Base-by-base conservation (phyloP, 2,797 vertebrate species). In the Poeciliopsis paucimaculata region DNA sequence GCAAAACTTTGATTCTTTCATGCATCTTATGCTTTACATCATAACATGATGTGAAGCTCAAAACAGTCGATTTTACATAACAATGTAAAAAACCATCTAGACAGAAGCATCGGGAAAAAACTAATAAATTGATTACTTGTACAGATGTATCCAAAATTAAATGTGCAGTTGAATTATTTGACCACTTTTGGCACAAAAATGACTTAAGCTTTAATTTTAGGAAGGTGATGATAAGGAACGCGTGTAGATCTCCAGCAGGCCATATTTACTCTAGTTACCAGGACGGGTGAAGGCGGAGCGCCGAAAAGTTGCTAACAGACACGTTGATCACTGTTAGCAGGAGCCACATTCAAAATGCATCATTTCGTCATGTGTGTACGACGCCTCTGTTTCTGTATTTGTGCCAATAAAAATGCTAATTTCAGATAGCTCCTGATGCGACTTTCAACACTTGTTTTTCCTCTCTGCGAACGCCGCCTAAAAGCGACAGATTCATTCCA, bases 401-500 rank as follows among this genome's bases (percentile, higher is more conserved):
- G 57, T n/a, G 26, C 28, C 34, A 16, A 31, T 64, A 53, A 72
- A 62, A 83, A 83, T 51, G 2, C 36, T 2, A 15, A 55, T 70
- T 77, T 73, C 1, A 75, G 75, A 76, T 31, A 15, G 10, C 28
- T 49, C 18, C 41, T 55, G 36, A 39, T 70, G 57, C n/a, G 36
- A 77, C 23, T 71, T 46, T 49, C 18, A 76, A 2, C 10, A 45
- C 12, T 73, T 82, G 36, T 57, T 74, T 77, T 57, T 68, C 72
- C 62, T 41, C 18, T 68, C 62, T 41, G 75, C 55, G 79, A 78
- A 60, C 34, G 34, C 13, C 34, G 41, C 34, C 28, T 79, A 80
- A 68, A 71, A 72, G 77, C 60, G 78, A 76, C 11, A 75, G 53
- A 34, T 84, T 74, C 72, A 78, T 80, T 78, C 75, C 57, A 72